A percentile compares a stretch with the other conserved stretches of the same genome.
phyloP scores from a whole-genome alignment of 2,797 vertebrate genomes.

The Tachyglossus aculeatus region DNA sequence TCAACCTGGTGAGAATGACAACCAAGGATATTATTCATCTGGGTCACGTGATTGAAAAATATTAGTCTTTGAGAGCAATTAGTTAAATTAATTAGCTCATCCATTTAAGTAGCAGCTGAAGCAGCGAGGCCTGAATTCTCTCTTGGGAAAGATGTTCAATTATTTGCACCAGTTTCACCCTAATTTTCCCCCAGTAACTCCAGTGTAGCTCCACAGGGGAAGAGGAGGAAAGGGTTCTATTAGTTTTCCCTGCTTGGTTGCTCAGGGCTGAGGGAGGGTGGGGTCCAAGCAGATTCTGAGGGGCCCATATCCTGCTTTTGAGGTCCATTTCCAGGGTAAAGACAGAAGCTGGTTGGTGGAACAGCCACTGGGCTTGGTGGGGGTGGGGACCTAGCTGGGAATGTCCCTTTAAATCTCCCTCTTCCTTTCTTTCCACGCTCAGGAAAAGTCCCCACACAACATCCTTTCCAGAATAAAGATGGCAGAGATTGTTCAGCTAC shows the following conservation, averaged over 20 bases:
- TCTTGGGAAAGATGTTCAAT: conserved; percentile 40
- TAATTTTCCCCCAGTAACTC: conserved; percentile 30
- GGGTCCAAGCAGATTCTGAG: too few species aligned
- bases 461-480: too few species aligned
- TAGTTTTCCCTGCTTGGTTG: conserved; percentile 21
- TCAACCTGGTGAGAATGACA: not conserved
- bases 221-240: not conserved
- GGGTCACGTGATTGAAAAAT: conserved; percentile 5
- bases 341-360: too few species aligned
- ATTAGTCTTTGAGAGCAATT: conserved; percentile 49
- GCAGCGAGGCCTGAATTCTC: conserved; percentile 19
- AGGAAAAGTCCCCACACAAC: too few species aligned
- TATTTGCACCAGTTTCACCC: conserved; percentile 36
- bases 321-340: too few species aligned
- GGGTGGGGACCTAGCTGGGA: too few species aligned
- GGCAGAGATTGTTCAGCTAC: too few species aligned
- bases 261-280: not conserved
- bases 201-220: not conserved
- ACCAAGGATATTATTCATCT: not conserved
- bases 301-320: too few species aligned
- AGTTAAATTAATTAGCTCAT: conserved; percentile 51
- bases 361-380: too few species aligned
- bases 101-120: conserved; percentile 32
- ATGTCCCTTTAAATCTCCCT: too few species aligned
- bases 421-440: too few species aligned